Evolutionary conservation across 2,113 vertebrate genomes (phyloP).

Genomic region (Lutjanus erythropterus): DNA sequence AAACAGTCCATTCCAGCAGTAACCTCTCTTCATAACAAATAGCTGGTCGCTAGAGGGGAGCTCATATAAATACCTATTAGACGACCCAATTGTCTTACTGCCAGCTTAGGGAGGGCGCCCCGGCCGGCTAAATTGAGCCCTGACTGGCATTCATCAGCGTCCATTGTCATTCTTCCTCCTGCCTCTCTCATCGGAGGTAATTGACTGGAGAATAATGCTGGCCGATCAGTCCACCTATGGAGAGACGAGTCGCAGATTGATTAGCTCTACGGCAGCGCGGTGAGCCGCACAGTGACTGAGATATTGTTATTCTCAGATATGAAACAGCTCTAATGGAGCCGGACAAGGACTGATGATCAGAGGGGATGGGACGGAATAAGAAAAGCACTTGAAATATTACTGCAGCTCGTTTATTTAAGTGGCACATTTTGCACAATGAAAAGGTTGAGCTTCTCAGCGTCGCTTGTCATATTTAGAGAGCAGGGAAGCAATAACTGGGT

Average conservation of each 20-base stretch:
- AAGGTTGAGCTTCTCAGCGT: constrained; percentile 52
- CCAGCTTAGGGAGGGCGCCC: constrained; percentile 67
- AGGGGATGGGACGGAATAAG: constrained; percentile 64
- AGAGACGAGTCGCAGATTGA: constrained; percentile 76
- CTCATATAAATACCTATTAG: constrained; percentile 84
- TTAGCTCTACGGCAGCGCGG: constrained; percentile 50
- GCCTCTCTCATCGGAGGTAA: constrained; percentile 78
- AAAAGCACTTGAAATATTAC: constrained; percentile 66
- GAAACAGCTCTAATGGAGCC: constrained; percentile 74
- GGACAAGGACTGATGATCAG: constrained; percentile 77
- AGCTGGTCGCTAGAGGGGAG: constrained; percentile 63
- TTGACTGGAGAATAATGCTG: constrained; percentile 83
- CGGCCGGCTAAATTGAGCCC: constrained; percentile 77
- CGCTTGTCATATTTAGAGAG: constrained; percentile 62
- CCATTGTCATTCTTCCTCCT: constrained; percentile 77
- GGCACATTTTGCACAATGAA: constrained; percentile 65
- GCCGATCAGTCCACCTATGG: constrained; percentile 78
- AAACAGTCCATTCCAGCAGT: constrained; percentile 71
- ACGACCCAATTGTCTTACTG: constrained; percentile 81
- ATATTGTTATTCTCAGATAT: constrained; percentile 78
- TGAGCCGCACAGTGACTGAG: constrained; percentile 50
- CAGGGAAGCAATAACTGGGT: constrained; percentile 55
- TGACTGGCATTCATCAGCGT: constrained; percentile 81
- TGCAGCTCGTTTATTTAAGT: constrained; percentile 66
- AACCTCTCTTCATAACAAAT: constrained; percentile 78